A percentile compares a stretch with the other conserved stretches of the same genome.
These are phyloP conservation scores for Loripinus fragilis DNA, from an alignment of 2,888 invertebrate genomes.

Conservation along the genomic window DNA sequence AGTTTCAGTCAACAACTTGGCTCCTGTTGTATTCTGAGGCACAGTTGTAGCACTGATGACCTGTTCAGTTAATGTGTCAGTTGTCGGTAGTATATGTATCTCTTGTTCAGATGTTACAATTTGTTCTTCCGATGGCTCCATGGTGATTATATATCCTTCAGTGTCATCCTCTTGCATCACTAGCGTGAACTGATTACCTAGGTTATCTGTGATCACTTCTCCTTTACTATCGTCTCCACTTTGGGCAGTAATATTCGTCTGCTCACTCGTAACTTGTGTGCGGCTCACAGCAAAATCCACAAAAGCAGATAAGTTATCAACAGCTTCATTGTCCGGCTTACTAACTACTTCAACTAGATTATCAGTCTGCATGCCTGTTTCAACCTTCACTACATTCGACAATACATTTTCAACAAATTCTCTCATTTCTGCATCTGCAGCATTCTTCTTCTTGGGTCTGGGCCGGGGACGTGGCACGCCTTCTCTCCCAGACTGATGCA, in stretches of 20 bases:
- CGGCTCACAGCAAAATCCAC: constrained; percentile 48
- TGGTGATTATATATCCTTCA: constrained; percentile 44
- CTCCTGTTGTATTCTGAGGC: constrained; percentile 16
- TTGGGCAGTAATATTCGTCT: background rate
- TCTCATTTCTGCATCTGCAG: constrained; percentile 51
- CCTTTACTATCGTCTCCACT: constrained; percentile 11
- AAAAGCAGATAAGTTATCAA: constrained; percentile 44
- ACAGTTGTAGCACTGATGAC: background rate
- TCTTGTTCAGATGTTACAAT: background rate
- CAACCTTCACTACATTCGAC: constrained; percentile 49
- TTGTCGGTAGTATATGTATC: background rate
- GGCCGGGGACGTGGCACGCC: constrained; percentile 29
- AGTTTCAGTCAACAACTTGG: background rate
- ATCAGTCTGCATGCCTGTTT: constrained; percentile 54
- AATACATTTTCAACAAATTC: constrained; percentile 52
- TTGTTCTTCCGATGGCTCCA: background rate
- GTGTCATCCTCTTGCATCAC: constrained; percentile 53
- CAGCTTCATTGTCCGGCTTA: constrained; percentile 7
- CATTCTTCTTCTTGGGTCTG: constrained; percentile 46
- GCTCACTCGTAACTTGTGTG: constrained; percentile 22
- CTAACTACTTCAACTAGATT: constrained; percentile 43
- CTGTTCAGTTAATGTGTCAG: background rate
- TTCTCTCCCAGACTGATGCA: constrained; percentile 51
- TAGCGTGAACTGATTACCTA: constrained; percentile 44
- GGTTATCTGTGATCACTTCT: constrained; percentile 21